Conservation (phyloP, 2,888 invertebrate species). For the Didymodactylos carnosus region DNA sequence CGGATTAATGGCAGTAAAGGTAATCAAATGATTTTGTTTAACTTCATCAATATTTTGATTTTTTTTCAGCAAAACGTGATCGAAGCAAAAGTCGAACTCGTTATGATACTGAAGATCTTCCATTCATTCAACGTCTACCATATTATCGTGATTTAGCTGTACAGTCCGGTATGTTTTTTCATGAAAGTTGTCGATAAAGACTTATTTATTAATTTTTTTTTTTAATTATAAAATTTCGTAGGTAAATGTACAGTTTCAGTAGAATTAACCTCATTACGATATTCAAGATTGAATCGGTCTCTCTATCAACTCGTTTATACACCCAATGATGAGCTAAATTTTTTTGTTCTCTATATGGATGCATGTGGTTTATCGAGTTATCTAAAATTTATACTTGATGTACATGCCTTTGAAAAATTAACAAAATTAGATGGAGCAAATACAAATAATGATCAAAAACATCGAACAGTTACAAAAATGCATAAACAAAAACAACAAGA, state of each 20-base stretch:
- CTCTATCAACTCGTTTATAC: neutral
- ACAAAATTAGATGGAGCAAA: neutral
- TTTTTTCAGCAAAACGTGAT: too few species aligned
- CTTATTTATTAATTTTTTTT: too few species aligned
- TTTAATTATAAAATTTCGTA: neutral
- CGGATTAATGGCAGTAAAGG: too few species aligned
- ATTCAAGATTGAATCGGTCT: neutral
- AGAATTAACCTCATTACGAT: neutral
- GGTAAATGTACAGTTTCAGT: neutral
- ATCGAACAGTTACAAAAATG: too few species aligned
- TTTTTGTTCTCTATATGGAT: neutral
- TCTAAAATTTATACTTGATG: neutral
- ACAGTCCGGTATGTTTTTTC: neutral
- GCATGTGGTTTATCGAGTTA: neutral
- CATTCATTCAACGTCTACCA: neutral
- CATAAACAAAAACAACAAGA: too few species aligned
- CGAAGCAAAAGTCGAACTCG: neutral
- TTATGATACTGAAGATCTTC: neutral
- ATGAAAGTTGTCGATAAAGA: too few species aligned
- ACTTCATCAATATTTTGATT: too few species aligned
- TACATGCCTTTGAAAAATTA: neutral
- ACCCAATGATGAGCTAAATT: neutral
- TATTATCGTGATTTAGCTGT: neutral
- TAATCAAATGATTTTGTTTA: too few species aligned
- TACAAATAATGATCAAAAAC: neutral